phyloP scores from a whole-genome alignment of 2,113 vertebrate genomes.

The Ophthalmolycus amberensis region DNA sequence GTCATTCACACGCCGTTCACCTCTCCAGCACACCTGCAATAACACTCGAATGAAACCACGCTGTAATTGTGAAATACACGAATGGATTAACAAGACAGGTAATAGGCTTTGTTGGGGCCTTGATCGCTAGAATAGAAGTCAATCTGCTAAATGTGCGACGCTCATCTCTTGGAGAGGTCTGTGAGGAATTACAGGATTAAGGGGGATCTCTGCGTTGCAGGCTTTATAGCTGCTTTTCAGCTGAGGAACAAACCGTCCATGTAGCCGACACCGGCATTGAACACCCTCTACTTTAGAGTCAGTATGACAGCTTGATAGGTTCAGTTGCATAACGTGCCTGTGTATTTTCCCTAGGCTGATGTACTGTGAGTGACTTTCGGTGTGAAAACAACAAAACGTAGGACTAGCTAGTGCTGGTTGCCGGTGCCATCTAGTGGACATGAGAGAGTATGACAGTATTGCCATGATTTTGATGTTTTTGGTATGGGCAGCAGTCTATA shows the following conservation, averaged over 20 bases:
- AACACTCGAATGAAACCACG: conserved; percentile 24
- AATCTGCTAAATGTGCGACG: conserved; percentile 73
- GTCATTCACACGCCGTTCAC: conserved; percentile 46
- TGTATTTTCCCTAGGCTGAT: conserved; percentile 14
- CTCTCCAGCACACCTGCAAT: conserved; percentile 22
- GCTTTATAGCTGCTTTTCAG: conserved; percentile 29
- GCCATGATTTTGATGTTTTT: background rate
- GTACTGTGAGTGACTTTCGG: background rate
- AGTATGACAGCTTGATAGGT: conserved; percentile 23
- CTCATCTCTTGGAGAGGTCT: conserved; percentile 69
- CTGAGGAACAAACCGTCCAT: conserved; percentile 20
- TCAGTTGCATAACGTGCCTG: conserved; percentile 21
- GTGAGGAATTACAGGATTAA: conserved; percentile 70
- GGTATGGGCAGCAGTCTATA: too few species aligned
- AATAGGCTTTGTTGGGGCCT: conserved; percentile 58
- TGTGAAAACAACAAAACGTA: background rate
- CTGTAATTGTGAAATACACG: conserved; percentile 41
- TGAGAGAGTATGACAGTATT: background rate
- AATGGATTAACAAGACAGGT: conserved; percentile 39
- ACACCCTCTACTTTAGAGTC: conserved; percentile 6
- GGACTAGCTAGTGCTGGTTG: background rate
- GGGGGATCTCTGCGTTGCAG: conserved; percentile 23
- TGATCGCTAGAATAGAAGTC: conserved; percentile 50
- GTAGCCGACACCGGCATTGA: conserved; percentile 7
- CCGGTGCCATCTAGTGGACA: conserved; percentile 64